Conservation (phyloP, 2,888 invertebrate species). For the Netelia melanura region DNA sequence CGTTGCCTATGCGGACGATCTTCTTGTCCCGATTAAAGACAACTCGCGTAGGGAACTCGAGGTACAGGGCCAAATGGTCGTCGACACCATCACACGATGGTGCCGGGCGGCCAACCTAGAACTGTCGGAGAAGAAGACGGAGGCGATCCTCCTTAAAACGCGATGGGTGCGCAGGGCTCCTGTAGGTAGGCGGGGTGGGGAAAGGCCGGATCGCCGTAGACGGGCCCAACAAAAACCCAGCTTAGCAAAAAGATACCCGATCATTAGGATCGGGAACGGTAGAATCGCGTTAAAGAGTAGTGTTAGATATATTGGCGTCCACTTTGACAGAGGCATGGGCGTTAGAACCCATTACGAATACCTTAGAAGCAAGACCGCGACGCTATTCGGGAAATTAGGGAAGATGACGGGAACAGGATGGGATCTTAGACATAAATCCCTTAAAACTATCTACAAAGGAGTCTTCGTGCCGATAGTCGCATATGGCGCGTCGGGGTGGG, state of each 20-base stretch:
- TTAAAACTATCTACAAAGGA: too few species aligned
- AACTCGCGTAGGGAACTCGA: slow-evolving; percentile 40
- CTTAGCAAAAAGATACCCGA: slow-evolving; percentile 9
- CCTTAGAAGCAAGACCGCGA: background rate
- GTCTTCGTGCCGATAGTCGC: too few species aligned
- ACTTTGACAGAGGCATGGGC: slow-evolving; percentile 13
- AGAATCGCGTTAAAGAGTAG: background rate
- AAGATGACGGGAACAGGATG: background rate
- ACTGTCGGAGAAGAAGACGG: slow-evolving; percentile 17
- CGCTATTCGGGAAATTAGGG: background rate
- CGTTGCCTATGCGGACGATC: slow-evolving; percentile 68
- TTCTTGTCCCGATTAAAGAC: slow-evolving; percentile 30
- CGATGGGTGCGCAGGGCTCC: background rate
- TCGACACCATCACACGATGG: background rate
- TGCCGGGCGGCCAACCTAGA: slow-evolving; percentile 23
- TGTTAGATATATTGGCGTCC: slow-evolving; percentile 7
- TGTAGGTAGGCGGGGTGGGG: slow-evolving; percentile 22
- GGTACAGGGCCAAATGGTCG: background rate
- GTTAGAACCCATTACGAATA: background rate
- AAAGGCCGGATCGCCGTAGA: slow-evolving; percentile 12
- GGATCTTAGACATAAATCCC: too few species aligned
- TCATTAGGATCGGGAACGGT: background rate
- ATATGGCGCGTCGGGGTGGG: too few species aligned
- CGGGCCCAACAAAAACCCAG: background rate
- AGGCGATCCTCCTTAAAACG: slow-evolving; percentile 31